Evolutionary conservation across 2,888 invertebrate genomes (phyloP).

Genomic region (Agrotis ipsilon): DNA sequence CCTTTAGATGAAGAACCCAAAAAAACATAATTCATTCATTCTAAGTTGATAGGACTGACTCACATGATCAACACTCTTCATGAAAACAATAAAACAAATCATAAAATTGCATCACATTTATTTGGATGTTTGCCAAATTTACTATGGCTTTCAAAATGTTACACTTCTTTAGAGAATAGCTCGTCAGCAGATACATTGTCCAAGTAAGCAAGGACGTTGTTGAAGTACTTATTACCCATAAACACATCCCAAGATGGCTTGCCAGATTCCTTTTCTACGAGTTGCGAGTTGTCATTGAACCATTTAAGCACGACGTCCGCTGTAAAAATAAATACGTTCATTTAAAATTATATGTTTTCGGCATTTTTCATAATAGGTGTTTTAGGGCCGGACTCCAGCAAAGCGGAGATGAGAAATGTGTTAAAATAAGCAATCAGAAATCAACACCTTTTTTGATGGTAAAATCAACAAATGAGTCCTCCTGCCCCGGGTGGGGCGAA

Average conservation of each 20-base stretch:
- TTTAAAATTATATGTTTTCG: neutral
- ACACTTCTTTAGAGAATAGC: slow-evolving; percentile 19
- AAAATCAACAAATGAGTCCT: no score
- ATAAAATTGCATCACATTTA: slow-evolving; percentile 27
- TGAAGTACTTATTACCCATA: neutral
- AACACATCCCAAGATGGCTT: neutral
- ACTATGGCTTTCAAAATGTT: neutral
- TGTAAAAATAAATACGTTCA: slow-evolving; percentile 6
- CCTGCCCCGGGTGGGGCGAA: no score
- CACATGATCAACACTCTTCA: neutral
- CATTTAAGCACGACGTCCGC: slow-evolving; percentile 34
- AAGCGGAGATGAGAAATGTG: no score
- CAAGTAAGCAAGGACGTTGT: slow-evolving; percentile 12
- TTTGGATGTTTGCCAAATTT: neutral
- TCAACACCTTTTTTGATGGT: no score
- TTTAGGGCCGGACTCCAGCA: no score
- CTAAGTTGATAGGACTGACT: neutral
- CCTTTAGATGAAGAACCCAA: no score
- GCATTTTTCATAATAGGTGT: neutral
- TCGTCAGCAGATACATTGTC: fast-evolving
- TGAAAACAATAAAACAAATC: slow-evolving; percentile 4
- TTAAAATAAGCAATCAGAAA: no score
- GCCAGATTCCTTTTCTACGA: neutral
- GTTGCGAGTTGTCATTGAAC: slow-evolving; percentile 32
- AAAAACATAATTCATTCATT: no score